Evolutionary conservation across 2,113 vertebrate species (phyloP).

Genomic region (Uria lomvia): DNA sequence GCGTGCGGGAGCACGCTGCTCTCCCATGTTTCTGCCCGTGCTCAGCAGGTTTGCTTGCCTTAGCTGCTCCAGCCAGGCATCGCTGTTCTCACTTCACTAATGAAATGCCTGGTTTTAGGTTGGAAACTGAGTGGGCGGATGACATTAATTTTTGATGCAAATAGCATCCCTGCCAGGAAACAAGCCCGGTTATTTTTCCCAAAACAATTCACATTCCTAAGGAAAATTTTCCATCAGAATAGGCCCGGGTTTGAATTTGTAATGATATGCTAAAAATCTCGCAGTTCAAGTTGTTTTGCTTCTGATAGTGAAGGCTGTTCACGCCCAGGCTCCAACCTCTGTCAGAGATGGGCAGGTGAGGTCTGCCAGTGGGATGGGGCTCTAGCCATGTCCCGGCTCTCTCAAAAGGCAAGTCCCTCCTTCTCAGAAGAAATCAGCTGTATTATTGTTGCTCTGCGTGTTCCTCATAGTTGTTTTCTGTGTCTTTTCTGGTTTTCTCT

Average conservation of each 20-base stretch:
- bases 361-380: rapidly evolving
- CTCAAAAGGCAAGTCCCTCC: background rate
- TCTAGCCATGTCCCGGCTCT: background rate
- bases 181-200: constrained; percentile 28
- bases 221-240: constrained; percentile 38
- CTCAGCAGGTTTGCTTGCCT: background rate
- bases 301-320: background rate
- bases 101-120: background rate
- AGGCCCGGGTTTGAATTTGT: background rate
- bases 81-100: background rate
- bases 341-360: background rate
- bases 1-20: rapidly evolving
- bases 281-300: constrained; percentile 17
- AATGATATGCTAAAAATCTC: constrained; percentile 42
- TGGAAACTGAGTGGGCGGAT: constrained; percentile 26
- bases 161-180: constrained; percentile 26
- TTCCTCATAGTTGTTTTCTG: background rate
- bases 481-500: background rate
- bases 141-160: constrained; percentile 40
- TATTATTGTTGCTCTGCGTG: background rate
- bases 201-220: constrained; percentile 19
- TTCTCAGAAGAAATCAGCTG: background rate
- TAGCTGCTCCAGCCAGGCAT: background rate
- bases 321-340: background rate
- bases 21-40: background rate